Evolutionary conservation across 2,888 invertebrate species (phyloP).

Genomic region (Troilus luridus): DNA sequence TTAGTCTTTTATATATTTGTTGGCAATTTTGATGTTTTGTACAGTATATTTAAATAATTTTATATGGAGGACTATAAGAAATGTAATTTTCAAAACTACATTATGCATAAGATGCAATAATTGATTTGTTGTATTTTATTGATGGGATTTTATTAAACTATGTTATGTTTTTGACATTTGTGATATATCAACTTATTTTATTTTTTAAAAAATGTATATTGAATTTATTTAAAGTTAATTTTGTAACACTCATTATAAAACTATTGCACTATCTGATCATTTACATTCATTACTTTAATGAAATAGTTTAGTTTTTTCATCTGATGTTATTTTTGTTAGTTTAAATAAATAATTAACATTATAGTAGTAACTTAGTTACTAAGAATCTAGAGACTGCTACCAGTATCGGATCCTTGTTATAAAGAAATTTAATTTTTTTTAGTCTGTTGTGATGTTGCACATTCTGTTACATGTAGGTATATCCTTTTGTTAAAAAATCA

Average conservation of each 20-base stretch:
- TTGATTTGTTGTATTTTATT: not conserved
- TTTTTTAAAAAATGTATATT: not conserved
- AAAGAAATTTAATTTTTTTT: not conserved
- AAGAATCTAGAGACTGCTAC: slow-evolving; percentile 12
- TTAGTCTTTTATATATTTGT: slow-evolving; percentile 27
- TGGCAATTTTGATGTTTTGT: slow-evolving; percentile 10
- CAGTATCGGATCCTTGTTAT: not conserved
- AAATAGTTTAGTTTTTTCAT: not conserved
- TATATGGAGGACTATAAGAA: slow-evolving; percentile 32
- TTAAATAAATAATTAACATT: not conserved
- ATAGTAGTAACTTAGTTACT: slow-evolving; percentile 40
- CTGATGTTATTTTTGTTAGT: not conserved
- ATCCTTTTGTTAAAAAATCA: slow-evolving; percentile 9
- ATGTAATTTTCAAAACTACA: slow-evolving; percentile 1
- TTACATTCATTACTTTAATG: slow-evolving; percentile 12
- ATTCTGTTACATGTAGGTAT: not conserved
- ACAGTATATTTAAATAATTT: slow-evolving; percentile 35
- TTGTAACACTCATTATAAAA: not conserved
- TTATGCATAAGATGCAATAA: slow-evolving; percentile 36
- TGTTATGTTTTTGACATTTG: slow-evolving; percentile 37
- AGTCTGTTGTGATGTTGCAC: not conserved
- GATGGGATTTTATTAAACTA: slow-evolving; percentile 17
- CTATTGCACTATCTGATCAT: not conserved
- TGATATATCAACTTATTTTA: slow-evolving; percentile 16
- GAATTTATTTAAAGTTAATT: slow-evolving; percentile 7